Evolutionary conservation across 2,113 vertebrate genomes (phyloP), one percentile per base, ranked within the genome.

Genomic region (Ailurus styani): DNA sequence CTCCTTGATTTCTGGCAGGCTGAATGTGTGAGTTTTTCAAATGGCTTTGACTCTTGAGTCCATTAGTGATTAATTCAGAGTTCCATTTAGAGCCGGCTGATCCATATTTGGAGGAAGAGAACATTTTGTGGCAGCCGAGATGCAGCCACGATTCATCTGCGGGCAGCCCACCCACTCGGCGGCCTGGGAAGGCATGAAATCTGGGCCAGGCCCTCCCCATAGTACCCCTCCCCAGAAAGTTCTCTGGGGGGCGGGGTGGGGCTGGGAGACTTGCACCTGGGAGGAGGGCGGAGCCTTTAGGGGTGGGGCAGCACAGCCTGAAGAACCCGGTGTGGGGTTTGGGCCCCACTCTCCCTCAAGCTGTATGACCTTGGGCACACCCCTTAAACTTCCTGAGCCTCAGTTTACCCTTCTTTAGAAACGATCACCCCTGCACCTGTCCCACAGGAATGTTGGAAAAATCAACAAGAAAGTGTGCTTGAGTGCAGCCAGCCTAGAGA

Each of bases 1-100:
- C 79, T 7, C 84, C 91, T 62, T 87, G 94, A 50, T 91, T 93
- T 78, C 91, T 98, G 97, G 96, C 96, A 96, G 87, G 68, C 97
- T 54, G 57, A 79, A 93, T 12, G 96, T 96, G 97, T 95, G 95
- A 97, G 96, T 60, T 97, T 97, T 97, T 91, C 96, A 95, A 96
- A 97, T 91, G 92, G 95, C 96, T 97, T 96, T 91, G 96, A 98
- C 97, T 96, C 92, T 83, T 77, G 95, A 98, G 97, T 96, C 97
- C 97, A 98, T 98, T 98, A 98, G 98, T 88, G 95, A 98, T 98
- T 95, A 98, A 97, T 95, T 96, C 87, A 17, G 96, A 94, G 94
- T 73, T 97, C 90, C 97, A 96, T 96, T 97, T 97, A 90, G 90
- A 95, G 97, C 92, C 5, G 23, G 81, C 95, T 95, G 97, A 92